These are phyloP conservation scores for Scaeva pyrastri DNA, from an alignment of 2,888 invertebrate genomes.

Conservation along the genomic window DNA sequence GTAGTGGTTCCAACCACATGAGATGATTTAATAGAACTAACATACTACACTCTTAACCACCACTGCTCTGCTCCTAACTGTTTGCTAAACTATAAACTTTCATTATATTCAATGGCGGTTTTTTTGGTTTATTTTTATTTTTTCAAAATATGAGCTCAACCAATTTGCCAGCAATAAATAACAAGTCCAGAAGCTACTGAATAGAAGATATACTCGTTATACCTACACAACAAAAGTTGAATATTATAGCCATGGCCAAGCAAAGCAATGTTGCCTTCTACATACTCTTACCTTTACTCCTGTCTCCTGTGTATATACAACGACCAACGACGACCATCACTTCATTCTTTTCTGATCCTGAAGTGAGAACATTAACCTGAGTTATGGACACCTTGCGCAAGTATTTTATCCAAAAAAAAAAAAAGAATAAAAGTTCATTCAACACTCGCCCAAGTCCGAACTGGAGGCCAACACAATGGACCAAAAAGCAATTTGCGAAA, in stretches of 20 bases:
- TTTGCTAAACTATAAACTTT: neutral
- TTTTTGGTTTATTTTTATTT: neutral
- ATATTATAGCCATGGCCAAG: neutral
- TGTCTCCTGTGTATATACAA: too few relatives aligned
- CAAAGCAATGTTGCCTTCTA: conserved; percentile 4
- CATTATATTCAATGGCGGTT: neutral
- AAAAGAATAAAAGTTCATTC: conserved; percentile 67
- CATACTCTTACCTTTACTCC: too few relatives aligned
- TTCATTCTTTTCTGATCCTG: conserved; percentile 10
- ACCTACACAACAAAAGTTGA: neutral
- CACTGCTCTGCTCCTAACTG: neutral
- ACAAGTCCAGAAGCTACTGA: neutral
- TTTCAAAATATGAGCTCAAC: conserved; percentile 4
- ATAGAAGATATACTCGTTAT: neutral
- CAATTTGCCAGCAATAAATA: conserved; percentile 1
- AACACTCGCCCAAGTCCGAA: conserved; percentile 32
- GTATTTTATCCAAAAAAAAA: conserved; percentile 60
- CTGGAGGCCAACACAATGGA: conserved; percentile 59
- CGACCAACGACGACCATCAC: too few relatives aligned
- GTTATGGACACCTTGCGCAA: conserved; percentile 58
- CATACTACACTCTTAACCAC: too few relatives aligned
- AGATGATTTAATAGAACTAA: too few relatives aligned
- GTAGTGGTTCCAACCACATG: too few relatives aligned
- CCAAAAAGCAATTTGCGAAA: conserved; percentile 70
- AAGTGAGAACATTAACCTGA: conserved; percentile 48